Base-by-base conservation (phyloP, 1,140 invertebrate genomes). In the Limonius californicus region DNA sequence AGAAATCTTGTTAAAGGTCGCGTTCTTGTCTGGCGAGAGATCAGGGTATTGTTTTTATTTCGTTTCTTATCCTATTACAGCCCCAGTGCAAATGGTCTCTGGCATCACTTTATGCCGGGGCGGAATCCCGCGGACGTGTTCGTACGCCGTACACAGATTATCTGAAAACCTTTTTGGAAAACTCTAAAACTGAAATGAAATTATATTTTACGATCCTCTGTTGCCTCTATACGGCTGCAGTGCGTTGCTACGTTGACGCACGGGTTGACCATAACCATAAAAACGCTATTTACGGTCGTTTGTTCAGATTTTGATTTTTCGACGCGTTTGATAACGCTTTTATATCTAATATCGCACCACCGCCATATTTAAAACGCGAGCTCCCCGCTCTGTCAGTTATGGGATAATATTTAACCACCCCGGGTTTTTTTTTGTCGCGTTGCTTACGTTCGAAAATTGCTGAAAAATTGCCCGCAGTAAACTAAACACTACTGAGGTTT, bases 151-250 rank as follows among this genome's bases (percentile, higher is more conserved):
- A 50, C 45, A 50, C 45, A 50, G 45, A 50, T 50, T 50, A 50
- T 50, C 45, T 50, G 45, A 50, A 50, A 50, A 50, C 45, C 45
- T 50, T 50, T 50, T 50, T 50, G 45, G 45, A 50, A 50, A 50
- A 50, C 45, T 50, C 45, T 50, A 50, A 50, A 50, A 50, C 45
- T 50, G 45, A 50, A 50, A 50, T 50, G 45, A 50, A 50, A 50
- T 50, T 50, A 50, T 50, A 50, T 50, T 50, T 50, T 50, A 50
- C 20, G 45, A 50, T 21, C 45, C 45, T 50, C 45, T 50, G 45
- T 50, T 50, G 45, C 45, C 45, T 19, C 45, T 50, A 50, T 50
- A 50, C 20, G 45, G 16, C 45, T 50, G 45, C 45, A 50, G 45
- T 50, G 45, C 20, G 45, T 8, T 50, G 45, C 16, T 19, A 50